Conservation (phyloP, 2,888 invertebrate genomes). For the Hipparchia sbordonii region DNA sequence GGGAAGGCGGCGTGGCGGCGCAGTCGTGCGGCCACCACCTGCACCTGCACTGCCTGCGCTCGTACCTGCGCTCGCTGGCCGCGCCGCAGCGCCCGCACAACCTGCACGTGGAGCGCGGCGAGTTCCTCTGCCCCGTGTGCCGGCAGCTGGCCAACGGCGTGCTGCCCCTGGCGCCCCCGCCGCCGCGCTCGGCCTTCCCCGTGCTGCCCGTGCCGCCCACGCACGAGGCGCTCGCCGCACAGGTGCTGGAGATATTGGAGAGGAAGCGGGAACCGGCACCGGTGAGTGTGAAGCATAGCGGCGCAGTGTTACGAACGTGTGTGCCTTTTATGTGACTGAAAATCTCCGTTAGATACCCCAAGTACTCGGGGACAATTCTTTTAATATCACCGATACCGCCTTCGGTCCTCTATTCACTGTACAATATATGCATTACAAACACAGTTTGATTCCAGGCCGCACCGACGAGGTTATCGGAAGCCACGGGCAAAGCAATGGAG, state of each 20-base stretch:
- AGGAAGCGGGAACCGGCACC: slow-evolving; percentile 72
- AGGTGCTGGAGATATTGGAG: slow-evolving; percentile 84
- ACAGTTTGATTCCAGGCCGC: slow-evolving; percentile 40
- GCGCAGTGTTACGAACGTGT: neutral
- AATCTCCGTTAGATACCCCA: no score
- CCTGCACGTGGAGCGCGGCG: slow-evolving; percentile 87
- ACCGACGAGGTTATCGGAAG: slow-evolving; percentile 89
- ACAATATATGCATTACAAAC: neutral
- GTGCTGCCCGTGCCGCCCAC: slow-evolving; percentile 83
- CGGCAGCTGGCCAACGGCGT: slow-evolving; percentile 90
- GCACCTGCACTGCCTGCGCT: slow-evolving; percentile 96
- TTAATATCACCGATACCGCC: no score
- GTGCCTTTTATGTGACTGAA: neutral
- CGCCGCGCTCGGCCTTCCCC: slow-evolving; percentile 85
- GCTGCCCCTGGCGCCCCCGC: slow-evolving; percentile 90
- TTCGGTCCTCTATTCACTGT: no score
- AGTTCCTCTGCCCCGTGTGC: slow-evolving; percentile 97
- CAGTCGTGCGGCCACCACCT: slow-evolving; percentile 98
- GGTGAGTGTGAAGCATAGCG: slow-evolving; percentile 46
- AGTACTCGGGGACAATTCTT: no score
- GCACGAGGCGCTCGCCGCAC: slow-evolving; percentile 46
- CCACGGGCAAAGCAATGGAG: slow-evolving; percentile 96
- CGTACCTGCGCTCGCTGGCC: slow-evolving; percentile 93
- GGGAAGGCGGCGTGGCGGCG: slow-evolving; percentile 96
- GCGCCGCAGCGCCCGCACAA: slow-evolving; percentile 89